Evolutionary conservation across 2,797 vertebrate genomes (phyloP), one percentile per base, ranked within the genome.

Genomic region (Macroramphosus scolopax): DNA sequence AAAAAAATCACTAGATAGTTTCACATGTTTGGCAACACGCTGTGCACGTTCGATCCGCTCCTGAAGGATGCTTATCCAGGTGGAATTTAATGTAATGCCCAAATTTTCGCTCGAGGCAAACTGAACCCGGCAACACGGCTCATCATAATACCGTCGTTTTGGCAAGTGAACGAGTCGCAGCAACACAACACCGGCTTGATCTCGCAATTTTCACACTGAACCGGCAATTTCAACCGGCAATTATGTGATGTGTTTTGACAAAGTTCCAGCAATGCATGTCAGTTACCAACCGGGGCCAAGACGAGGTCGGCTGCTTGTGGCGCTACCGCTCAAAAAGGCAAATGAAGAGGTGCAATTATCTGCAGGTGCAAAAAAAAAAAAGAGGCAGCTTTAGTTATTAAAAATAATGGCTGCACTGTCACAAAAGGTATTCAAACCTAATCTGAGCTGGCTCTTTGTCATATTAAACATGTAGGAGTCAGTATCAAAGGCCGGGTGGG

Each of bases 231-330:
- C 9, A 45, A 14, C 20, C 6, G n/a, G 20, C 20, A 22, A 22
- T 6, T 22, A 22, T 22, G 3, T 22, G 6, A 22, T n/a, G 20
- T 22, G 20, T 14, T 37, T 42, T 56, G 13, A 34, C 46, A 10
- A 14, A 24, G 40, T 35, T 62, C 31, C 10, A 14, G 15, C 30
- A 34, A 18, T 36, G 36, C 9, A 20, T 17, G 24, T 29, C 12
- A 8, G 5, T 48, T 33, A 61, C 18, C 42, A 22, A 51, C 38
- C 39, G 45, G 28, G 33, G 17, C 8, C 5, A 54, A 64, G 29
- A 52, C 66, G 63, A 65, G 62, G 43, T 77, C 63, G 63, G 33
- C 17, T 28, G 42, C 34, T 29, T 41, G 26, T 13, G 46, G 47
- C 48, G 49, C n/a, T n/a, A 61, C 50, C 56, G 64, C 51, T 34